A percentile compares a stretch with the other conserved stretches of the same genome.
These are phyloP conservation scores for Talpa occidentalis DNA, from an alignment of 2,113 vertebrate genomes.

Conservation along the genomic window DNA sequence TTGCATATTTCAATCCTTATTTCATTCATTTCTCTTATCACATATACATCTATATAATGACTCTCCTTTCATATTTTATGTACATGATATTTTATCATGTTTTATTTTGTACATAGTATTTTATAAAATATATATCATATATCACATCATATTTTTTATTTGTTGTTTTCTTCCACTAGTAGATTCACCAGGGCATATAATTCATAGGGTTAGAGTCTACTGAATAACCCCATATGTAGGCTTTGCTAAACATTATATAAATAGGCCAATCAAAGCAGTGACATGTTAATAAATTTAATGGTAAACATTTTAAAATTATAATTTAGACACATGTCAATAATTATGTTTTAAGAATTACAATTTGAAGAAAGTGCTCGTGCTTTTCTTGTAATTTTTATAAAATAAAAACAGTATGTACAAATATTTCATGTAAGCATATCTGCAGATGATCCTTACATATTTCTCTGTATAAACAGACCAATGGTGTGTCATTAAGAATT, in stretches of 20 bases:
- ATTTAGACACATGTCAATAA: neutral
- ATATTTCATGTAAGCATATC: neutral
- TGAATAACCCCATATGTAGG: neutral
- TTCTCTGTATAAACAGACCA: neutral
- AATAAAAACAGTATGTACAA: neutral
- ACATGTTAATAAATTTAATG: neutral
- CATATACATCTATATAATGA: neutral
- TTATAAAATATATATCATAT: neutral
- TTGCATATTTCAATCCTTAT: neutral
- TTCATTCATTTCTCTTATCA: neutral
- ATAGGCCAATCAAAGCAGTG: neutral
- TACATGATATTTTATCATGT: neutral
- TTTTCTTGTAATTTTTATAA: neutral
- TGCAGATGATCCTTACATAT: neutral
- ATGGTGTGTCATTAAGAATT: neutral
- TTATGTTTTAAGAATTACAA: neutral
- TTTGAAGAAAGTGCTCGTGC: neutral
- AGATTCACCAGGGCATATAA: neutral
- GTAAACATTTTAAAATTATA: neutral
- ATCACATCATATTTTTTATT: neutral
- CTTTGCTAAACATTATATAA: neutral
- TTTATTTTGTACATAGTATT: neutral
- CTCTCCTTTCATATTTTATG: neutral
- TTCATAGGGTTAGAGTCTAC: neutral
- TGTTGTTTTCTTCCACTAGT: neutral